phyloP scores from a whole-genome alignment of 2,888 invertebrate species.

The Yponomeuta malinellus region DNA sequence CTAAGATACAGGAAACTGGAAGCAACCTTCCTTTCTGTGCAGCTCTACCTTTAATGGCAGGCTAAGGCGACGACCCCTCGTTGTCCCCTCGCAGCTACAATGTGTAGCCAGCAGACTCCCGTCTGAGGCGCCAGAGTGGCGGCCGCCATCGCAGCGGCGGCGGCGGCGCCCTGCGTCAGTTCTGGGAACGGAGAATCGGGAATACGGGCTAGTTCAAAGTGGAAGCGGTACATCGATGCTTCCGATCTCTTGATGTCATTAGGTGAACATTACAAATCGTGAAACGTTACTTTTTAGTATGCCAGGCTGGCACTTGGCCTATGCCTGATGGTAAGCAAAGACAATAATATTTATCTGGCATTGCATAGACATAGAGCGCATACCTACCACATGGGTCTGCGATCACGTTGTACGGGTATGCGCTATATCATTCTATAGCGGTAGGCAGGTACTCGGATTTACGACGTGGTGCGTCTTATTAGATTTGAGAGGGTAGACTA shows the following conservation, averaged over 20 bases:
- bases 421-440: too few relatives aligned
- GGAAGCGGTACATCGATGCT: slow-evolving; percentile 1
- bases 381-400: too few relatives aligned
- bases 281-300: too few relatives aligned
- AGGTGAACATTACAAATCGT: not conserved
- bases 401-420: too few relatives aligned
- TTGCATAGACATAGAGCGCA: too few relatives aligned
- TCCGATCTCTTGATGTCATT: not conserved
- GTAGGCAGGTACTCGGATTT: too few relatives aligned
- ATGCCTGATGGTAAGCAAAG: too few relatives aligned
- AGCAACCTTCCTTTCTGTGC: not conserved
- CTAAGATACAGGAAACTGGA: not conserved
- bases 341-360: too few relatives aligned
- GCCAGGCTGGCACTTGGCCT: not conserved
- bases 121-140: slow-evolving; percentile 29
- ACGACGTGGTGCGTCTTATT: too few relatives aligned
- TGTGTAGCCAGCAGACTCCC: not conserved
- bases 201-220: not conserved
- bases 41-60: not conserved
- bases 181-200: not conserved
- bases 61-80: not conserved
- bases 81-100: not conserved
- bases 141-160: slow-evolving; percentile 9
- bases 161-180: slow-evolving; percentile 36
- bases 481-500: too few relatives aligned